Base-by-base conservation (phyloP, 2,113 vertebrate species). In the Ascaphus truei region DNA sequence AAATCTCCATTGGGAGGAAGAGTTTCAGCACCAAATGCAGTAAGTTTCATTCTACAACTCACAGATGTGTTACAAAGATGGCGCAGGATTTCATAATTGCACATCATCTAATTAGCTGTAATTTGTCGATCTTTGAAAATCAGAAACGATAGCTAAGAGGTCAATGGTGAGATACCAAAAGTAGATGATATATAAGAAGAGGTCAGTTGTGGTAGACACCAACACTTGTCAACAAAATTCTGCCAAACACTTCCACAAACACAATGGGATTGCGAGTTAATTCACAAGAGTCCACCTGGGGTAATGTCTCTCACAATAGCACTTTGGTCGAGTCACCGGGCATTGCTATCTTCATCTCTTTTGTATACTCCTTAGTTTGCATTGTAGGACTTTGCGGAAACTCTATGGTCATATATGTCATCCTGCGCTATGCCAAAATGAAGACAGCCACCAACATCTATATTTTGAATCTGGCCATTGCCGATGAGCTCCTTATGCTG, bases 391-490 rank as follows among this genome's bases (percentile, higher is more conserved):
- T 95, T 73, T 93, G 91, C 7, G 93, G 93, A 36, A 95, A 95
- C 80, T 94, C 93, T 73, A 92, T 95, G 90, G 93, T 95, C 66
- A 95, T 95, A 75, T 95, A 94, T 1, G 93, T 95, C 68, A 95
- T 95, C 75, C 86, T 95, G n/a, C 91, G 93, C 45, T 94, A 95
- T 4, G 93, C 93, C 73, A 95, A 95, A 76, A 95, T 95, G 93
- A 94, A 94, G 85, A 95, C 93, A 0, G 93, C 93, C 59, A 95
- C 93, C 48, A 95, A 95, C 78, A 93, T 95, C 80, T 95, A 95
- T 81, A 95, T 95, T 78, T 86, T 95, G 26, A 95, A 95, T 80
- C 63, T 95, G 84, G 93, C 93, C 34, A 89, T 95, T 1, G 93
- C 93, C 0, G 93, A 95, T 1, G 93, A 95, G 87, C 85, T 95